These are phyloP conservation scores for Lymantria monacha DNA, from an alignment of 2,888 invertebrate genomes.

Conservation along the genomic window DNA sequence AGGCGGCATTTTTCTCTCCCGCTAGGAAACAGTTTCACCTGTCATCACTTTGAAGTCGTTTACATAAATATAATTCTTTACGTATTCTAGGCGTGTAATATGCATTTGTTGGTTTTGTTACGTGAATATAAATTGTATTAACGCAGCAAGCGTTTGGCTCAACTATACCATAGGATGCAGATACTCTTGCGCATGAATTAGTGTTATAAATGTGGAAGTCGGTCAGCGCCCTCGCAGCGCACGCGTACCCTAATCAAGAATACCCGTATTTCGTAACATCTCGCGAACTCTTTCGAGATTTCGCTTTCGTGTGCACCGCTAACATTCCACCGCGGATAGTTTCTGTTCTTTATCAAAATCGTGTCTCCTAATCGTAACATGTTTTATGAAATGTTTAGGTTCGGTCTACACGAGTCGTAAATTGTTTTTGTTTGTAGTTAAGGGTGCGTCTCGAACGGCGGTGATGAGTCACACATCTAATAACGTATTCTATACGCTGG, in stretches of 20 bases:
- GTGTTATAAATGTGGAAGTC: constrained; percentile 77
- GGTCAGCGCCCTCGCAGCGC: constrained; percentile 72
- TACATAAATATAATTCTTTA: constrained; percentile 71
- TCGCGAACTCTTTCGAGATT: constrained; percentile 57
- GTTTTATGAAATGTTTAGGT: constrained; percentile 45
- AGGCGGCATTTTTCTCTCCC: constrained; percentile 56
- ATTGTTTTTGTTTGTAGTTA: constrained; percentile 45
- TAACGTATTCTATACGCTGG: constrained; percentile 64
- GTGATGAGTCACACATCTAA: constrained; percentile 59
- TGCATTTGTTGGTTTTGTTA: constrained; percentile 47
- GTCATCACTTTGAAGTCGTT: constrained; percentile 61
- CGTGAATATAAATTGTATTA: constrained; percentile 68
- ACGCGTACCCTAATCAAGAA: constrained; percentile 71
- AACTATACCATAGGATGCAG: constrained; percentile 59
- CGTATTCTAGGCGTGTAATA: constrained; percentile 63
- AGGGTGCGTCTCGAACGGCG: constrained; percentile 37
- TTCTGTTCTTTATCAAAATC: constrained; percentile 53
- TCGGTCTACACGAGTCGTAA: constrained; percentile 56
- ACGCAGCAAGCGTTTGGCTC: constrained; percentile 49
- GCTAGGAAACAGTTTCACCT: constrained; percentile 67
- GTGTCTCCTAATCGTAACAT: constrained; percentile 28
- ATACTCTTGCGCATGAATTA: constrained; percentile 74
- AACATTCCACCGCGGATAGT: constrained; percentile 48
- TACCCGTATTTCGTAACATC: constrained; percentile 68
- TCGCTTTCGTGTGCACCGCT: constrained; percentile 63